Percentiles rank a stretch among this genome's conserved stretches.
phyloP scores from a whole-genome alignment of 2,113 vertebrate species.

The Eclectus roratus region DNA sequence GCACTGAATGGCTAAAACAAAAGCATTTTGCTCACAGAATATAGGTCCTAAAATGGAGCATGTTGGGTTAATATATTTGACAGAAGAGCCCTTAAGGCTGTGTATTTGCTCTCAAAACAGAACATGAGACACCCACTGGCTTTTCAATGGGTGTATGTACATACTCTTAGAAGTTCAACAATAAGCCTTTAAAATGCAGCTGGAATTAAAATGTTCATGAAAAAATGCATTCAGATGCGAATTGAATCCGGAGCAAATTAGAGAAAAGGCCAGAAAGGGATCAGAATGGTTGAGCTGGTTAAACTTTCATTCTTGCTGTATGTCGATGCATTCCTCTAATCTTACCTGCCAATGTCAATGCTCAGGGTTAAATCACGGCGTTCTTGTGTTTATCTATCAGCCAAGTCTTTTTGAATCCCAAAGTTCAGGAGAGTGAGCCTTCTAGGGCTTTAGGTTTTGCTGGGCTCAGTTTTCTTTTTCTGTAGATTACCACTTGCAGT shows the following conservation, averaged over 20 bases:
- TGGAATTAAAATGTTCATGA: constrained; percentile 24
- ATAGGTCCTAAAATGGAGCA: neutral
- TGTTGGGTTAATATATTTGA: constrained; percentile 6
- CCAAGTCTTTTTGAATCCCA: neutral
- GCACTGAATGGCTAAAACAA: neutral
- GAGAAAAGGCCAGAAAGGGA: neutral
- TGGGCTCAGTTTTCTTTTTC: neutral
- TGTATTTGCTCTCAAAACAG: constrained; percentile 54
- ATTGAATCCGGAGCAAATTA: neutral
- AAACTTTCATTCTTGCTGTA: neutral
- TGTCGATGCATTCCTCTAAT: neutral
- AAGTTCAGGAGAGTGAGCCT: neutral
- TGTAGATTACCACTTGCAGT: neutral
- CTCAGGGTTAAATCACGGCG: neutral
- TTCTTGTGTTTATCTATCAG: neutral
- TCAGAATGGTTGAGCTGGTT: neutral
- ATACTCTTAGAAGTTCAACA: constrained; percentile 54
- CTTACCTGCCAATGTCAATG: neutral
- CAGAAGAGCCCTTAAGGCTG: constrained; percentile 55
- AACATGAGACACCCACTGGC: constrained; percentile 46
- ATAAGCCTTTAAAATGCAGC: constrained; percentile 57
- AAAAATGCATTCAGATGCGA: constrained; percentile 23
- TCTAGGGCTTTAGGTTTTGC: neutral
- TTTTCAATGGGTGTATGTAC: constrained; percentile 41
- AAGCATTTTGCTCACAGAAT: constrained; percentile 25